Evolutionary conservation across 2,797 vertebrate species (phyloP).

Genomic region (Geotrypetes seraphini): DNA sequence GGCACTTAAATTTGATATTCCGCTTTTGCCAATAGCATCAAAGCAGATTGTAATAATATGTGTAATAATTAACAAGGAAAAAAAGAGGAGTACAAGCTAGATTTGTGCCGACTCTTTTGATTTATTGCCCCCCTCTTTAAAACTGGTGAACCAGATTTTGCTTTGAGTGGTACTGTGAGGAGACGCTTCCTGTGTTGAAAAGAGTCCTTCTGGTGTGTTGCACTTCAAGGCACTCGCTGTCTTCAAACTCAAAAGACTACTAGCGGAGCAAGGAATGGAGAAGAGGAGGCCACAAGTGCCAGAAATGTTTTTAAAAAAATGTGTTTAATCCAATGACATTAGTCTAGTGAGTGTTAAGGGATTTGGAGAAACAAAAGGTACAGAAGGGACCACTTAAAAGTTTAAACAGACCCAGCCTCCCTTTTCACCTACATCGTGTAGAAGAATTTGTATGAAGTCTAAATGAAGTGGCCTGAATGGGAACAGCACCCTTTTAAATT

Average conservation of each 20-base stretch:
- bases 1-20: no score
- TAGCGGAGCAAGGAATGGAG: not conserved
- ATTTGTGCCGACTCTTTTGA: no score
- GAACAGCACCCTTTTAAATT: slow-evolving; percentile 27
- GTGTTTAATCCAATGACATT: slow-evolving; percentile 13
- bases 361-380: slow-evolving; percentile 5
- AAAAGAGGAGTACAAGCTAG: no score
- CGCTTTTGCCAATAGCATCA: no score
- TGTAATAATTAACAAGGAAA: no score
- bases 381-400: slow-evolving; percentile 11
- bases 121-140: no score
- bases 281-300: not conserved
- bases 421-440: slow-evolving; percentile 23
- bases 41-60: no score
- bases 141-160: no score
- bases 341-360: not conserved
- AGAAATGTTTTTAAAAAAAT: not conserved
- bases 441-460: slow-evolving; percentile 26
- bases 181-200: no score
- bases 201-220: not conserved
- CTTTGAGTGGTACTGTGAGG: no score
- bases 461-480: slow-evolving; percentile 27
- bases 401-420: slow-evolving; percentile 19
- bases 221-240: slow-evolving; percentile 1
- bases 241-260: not conserved